phyloP scores from a whole-genome alignment of 2,113 vertebrate genomes.

The human region GRCh38 chrX:87667501-87668000 shows the following conservation, averaged over 20 bases:
- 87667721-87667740: constrained; percentile 51
- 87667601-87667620: neutral
- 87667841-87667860: constrained; percentile 42
- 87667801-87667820: constrained; percentile 39
- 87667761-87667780: constrained; percentile 71
- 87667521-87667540: constrained; percentile 59
- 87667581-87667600: constrained; percentile 19
- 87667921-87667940: constrained; percentile 65
- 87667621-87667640: constrained; percentile 54
- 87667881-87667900: constrained; percentile 75
- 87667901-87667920: constrained; percentile 81
- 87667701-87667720: constrained; percentile 21
- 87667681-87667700: constrained; percentile 56
- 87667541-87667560: constrained; percentile 30
- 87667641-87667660: constrained; percentile 54
- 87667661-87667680: constrained; percentile 43
- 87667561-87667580: constrained; percentile 59
- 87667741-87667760: constrained; percentile 59
- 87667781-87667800: constrained; percentile 38
- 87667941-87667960: neutral
- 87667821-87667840: constrained; percentile 65
- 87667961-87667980: neutral
- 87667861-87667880: constrained; percentile 25
- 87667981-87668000: neutral
- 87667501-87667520: constrained; percentile 44